Conservation (phyloP, 2,888 invertebrate species). For the Diploptera punctata region DNA sequence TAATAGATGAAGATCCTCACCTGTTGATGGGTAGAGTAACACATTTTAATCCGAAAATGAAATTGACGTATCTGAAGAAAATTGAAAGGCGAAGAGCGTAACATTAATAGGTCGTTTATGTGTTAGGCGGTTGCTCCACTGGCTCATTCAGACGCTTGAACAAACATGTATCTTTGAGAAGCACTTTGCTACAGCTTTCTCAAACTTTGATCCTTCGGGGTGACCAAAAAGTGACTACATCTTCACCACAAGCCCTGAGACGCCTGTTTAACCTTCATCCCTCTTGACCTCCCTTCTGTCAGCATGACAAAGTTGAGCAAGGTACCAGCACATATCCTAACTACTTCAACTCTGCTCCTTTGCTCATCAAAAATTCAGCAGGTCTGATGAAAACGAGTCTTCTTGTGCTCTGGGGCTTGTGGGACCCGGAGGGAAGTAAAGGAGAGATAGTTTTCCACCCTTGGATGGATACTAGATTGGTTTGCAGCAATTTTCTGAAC, state of each 20-base stretch:
- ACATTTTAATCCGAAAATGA: too few relatives aligned
- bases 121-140: neutral
- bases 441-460: constrained; percentile 20
- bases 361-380: constrained; percentile 46
- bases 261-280: constrained; percentile 3
- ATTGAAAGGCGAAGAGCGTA: too few relatives aligned
- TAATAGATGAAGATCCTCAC: too few relatives aligned
- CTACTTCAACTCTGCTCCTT: constrained; percentile 41
- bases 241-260: neutral
- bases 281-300: constrained; percentile 15
- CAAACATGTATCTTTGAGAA: constrained; percentile 36
- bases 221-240: neutral
- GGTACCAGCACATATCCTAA: constrained; percentile 32
- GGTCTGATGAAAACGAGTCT: constrained; percentile 46
- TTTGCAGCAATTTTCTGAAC: constrained; percentile 43
- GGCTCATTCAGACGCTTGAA: neutral
- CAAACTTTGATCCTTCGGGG: constrained; percentile 36
- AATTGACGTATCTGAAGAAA: too few relatives aligned
- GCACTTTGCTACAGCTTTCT: constrained; percentile 20
- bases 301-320: constrained; percentile 32
- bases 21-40: too few relatives aligned
- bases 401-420: constrained; percentile 36
- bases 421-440: constrained; percentile 9
- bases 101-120: neutral
- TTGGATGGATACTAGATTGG: constrained; percentile 44